Evolutionary conservation across 1,140 invertebrate species (phyloP).

Genomic region (Bombus cullumanus): DNA sequence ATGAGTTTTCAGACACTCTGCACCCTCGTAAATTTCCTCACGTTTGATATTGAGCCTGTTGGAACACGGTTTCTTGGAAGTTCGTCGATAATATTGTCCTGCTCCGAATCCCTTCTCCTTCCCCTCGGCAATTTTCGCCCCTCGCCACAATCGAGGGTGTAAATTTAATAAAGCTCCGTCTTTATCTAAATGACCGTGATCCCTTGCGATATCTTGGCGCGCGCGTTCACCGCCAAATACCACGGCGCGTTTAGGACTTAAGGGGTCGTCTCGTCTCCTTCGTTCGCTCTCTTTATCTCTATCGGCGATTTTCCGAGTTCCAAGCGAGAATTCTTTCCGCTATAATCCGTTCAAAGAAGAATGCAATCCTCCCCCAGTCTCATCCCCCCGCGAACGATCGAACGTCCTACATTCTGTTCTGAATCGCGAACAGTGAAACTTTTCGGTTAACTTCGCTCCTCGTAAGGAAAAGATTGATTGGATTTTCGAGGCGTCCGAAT

Average conservation of each 20-base stretch:
- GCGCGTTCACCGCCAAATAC: background rate
- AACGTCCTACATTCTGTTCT: slow-evolving; percentile 24
- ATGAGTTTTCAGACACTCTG: background rate
- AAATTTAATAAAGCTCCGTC: slow-evolving; percentile 76
- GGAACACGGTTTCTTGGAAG: background rate
- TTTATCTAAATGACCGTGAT: slow-evolving; percentile 76
- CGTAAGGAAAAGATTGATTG: slow-evolving; percentile 27
- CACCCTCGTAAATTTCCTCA: background rate
- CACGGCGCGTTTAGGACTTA: background rate
- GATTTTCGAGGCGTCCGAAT: slow-evolving; percentile 6
- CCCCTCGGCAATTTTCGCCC: background rate
- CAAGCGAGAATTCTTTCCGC: slow-evolving; percentile 63
- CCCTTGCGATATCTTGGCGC: slow-evolving; percentile 61
- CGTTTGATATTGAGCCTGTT: background rate
- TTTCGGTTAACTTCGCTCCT: slow-evolving; percentile 13
- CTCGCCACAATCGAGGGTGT: slow-evolving; percentile 56
- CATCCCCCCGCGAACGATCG: slow-evolving; percentile 28
- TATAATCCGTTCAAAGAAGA: slow-evolving; percentile 73
- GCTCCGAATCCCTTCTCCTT: background rate
- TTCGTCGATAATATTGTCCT: slow-evolving; percentile 32
- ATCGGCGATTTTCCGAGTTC: slow-evolving; percentile 55
- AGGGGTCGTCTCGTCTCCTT: background rate
- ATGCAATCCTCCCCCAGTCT: slow-evolving; percentile 58
- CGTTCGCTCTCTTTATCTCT: slow-evolving; percentile 60
- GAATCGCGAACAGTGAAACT: slow-evolving; percentile 23